phyloP scores from a whole-genome alignment of 2,888 invertebrate genomes.

The Drosophila neutralis region DNA sequence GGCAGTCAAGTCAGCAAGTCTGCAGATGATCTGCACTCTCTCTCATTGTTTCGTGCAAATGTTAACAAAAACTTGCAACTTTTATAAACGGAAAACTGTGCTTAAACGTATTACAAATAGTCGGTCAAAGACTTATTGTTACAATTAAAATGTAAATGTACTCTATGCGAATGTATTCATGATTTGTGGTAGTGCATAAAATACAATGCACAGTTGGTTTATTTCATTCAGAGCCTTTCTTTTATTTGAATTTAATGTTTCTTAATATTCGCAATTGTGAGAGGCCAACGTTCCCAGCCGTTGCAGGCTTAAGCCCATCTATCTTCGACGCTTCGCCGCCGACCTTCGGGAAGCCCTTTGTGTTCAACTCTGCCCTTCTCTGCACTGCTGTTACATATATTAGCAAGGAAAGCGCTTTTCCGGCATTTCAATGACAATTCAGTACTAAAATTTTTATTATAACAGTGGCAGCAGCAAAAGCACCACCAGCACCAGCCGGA shows the following conservation, averaged over 20 bases:
- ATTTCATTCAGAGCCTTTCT: neutral
- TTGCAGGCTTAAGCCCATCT: conserved; percentile 19
- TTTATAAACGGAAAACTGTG: neutral
- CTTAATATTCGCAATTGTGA: neutral
- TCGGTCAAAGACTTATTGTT: neutral
- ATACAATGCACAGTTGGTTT: neutral
- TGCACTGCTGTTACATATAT: conserved; percentile 7
- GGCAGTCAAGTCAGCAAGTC: neutral
- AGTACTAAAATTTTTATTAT: conserved; percentile 60
- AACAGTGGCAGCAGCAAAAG: conserved; percentile 24
- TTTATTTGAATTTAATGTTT: conserved; percentile 6
- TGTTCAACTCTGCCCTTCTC: conserved; percentile 5
- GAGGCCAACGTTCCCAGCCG: conserved; percentile 7
- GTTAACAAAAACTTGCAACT: neutral
- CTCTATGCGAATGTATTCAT: neutral
- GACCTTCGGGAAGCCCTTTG: conserved; percentile 32
- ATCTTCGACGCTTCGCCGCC: conserved; percentile 23
- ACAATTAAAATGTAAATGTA: neutral
- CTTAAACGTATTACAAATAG: neutral
- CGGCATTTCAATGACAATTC: conserved; percentile 48
- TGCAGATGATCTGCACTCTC: neutral
- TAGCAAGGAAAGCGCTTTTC: conserved; percentile 22
- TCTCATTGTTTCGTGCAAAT: neutral
- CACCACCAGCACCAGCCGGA: conserved; percentile 38
- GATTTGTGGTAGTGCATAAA: neutral